These are phyloP conservation scores for Tragelaphus buxtoni DNA, from an alignment of 2,113 vertebrate species.

Conservation along the genomic window DNA sequence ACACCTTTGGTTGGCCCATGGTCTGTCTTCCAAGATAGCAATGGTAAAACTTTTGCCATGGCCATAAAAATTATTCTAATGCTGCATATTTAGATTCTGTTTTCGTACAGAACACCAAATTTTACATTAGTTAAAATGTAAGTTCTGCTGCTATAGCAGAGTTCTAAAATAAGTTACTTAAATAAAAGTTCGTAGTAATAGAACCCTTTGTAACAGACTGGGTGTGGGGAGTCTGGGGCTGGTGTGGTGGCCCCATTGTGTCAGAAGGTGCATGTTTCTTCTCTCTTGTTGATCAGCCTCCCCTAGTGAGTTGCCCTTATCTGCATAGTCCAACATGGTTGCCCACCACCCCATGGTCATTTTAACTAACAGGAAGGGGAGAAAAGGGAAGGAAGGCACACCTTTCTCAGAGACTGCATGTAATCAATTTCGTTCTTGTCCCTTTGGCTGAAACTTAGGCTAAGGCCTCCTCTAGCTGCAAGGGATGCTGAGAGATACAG, in stretches of 20 bases:
- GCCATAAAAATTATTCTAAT: neutral
- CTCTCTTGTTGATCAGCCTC: neutral
- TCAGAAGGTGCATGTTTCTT: neutral
- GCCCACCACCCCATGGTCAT: neutral
- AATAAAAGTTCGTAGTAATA: neutral
- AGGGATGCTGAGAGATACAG: neutral
- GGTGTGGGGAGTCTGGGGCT: neutral
- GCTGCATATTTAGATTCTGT: neutral
- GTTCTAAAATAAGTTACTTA: neutral
- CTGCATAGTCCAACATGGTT: neutral
- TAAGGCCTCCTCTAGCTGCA: neutral
- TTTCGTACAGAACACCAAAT: neutral
- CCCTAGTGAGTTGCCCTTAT: neutral
- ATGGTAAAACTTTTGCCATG: neutral
- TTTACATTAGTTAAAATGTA: neutral
- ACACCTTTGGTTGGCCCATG: neutral
- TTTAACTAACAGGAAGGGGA: neutral
- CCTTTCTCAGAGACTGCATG: neutral
- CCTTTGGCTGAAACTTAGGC: neutral
- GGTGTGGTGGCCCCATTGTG: fast-evolving
- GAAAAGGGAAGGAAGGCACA: neutral
- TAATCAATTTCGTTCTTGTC: neutral
- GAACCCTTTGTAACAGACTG: neutral
- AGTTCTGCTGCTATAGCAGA: neutral
- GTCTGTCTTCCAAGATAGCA: neutral